phyloP scores from a whole-genome alignment of 2,888 invertebrate species.

The Ditylenchus weischeri region DNA sequence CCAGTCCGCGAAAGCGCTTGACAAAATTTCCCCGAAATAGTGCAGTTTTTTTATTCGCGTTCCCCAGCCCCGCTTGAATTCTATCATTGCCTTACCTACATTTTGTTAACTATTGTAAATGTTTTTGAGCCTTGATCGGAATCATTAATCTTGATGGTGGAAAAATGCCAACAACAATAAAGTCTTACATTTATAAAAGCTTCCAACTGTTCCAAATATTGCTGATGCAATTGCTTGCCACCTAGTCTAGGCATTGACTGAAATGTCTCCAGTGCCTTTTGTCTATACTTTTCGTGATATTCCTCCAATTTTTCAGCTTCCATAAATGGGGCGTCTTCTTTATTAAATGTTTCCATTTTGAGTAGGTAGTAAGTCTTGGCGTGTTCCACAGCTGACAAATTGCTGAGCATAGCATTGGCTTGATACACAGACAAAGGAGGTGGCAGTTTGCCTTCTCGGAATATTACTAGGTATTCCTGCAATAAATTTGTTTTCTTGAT shows the following conservation, averaged over 20 bases:
- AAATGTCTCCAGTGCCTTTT: conserved; percentile 16
- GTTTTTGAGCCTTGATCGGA: too few species aligned
- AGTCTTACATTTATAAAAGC: background rate
- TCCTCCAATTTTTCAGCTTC: conserved; percentile 9
- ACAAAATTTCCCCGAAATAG: too few species aligned
- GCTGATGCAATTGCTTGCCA: conserved; percentile 9
- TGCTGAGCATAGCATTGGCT: conserved; percentile 21
- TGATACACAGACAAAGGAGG: conserved; percentile 16
- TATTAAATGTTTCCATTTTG: conserved; percentile 18
- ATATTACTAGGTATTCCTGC: conserved; percentile 8
- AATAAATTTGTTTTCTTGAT: background rate
- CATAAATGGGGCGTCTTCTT: conserved; percentile 17
- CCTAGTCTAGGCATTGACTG: conserved; percentile 10
- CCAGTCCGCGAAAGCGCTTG: too few species aligned
- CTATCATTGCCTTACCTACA: too few species aligned
- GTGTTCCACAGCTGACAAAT: conserved; percentile 17
- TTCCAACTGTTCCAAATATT: conserved; percentile 10
- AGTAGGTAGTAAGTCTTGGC: conserved; percentile 10
- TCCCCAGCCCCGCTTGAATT: too few species aligned
- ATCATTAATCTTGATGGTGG: too few species aligned
- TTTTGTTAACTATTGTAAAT: too few species aligned
- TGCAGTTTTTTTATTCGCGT: too few species aligned
- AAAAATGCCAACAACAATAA: too few species aligned
- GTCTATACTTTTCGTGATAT: conserved; percentile 18
- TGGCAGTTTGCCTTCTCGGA: conserved; percentile 21